phyloP scores from a whole-genome alignment of 37 sponge, comb jelly and placozoan genomes.

The Aplysina aerophoba region DNA sequence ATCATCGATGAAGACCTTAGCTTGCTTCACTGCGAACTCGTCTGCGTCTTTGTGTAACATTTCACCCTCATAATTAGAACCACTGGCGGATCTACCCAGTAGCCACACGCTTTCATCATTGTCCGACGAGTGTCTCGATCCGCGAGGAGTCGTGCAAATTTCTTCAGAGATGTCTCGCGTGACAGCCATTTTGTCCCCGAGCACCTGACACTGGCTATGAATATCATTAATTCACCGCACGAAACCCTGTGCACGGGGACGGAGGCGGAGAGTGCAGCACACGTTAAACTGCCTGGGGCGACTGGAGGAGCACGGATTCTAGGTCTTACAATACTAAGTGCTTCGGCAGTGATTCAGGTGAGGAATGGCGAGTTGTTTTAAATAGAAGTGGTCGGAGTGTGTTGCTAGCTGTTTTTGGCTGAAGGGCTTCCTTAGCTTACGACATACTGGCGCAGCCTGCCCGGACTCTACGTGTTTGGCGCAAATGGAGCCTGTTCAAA shows the following conservation, averaged over 20 bases:
- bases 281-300: background rate
- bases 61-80: background rate
- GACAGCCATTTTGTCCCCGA: background rate
- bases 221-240: background rate
- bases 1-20: conserved; percentile 80
- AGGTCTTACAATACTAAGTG: no score
- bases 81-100: background rate
- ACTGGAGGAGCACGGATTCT: no score
- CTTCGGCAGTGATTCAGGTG: no score
- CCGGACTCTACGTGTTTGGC: no score
- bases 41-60: background rate
- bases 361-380: no score
- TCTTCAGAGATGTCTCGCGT: no score
- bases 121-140: background rate
- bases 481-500: no score
- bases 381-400: no score
- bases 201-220: background rate
- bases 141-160: no score
- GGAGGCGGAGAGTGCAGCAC: background rate
- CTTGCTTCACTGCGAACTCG: conserved; percentile 40
- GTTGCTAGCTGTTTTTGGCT: no score
- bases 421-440: no score
- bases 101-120: conserved; percentile 12
- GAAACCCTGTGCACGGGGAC: background rate
- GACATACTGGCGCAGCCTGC: no score